Percentiles rank a stretch among this genome's conserved stretches.
These are phyloP conservation scores for Xerus inauris DNA, from an alignment of 2,113 vertebrate species.

Conservation along the genomic window DNA sequence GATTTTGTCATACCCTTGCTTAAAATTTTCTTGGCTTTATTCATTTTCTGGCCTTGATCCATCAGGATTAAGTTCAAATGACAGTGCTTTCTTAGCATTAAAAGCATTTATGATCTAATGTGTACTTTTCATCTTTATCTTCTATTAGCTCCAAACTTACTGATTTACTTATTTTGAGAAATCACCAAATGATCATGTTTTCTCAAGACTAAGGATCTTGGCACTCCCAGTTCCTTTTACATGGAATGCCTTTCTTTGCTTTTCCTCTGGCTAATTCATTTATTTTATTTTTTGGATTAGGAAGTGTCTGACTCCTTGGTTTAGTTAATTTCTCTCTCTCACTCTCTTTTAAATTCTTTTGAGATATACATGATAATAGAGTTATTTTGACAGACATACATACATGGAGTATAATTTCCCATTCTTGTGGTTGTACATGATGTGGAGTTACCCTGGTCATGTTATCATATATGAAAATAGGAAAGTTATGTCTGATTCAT, in stretches of 20 bases:
- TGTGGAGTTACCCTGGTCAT: too few species aligned
- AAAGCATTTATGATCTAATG: background rate
- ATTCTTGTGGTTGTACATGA: too few species aligned
- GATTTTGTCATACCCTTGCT: background rate
- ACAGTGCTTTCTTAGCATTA: background rate
- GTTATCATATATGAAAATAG: too few species aligned
- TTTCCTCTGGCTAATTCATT: background rate
- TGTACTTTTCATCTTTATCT: background rate
- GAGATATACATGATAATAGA: too few species aligned
- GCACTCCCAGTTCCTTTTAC: background rate
- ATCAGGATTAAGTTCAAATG: slow-evolving; percentile 24
- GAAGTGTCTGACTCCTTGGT: background rate
- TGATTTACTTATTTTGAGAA: slow-evolving; percentile 29
- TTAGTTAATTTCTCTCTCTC: background rate
- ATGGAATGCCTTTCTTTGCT: background rate
- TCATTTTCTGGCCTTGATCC: slow-evolving; percentile 9
- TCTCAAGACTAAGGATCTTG: background rate
- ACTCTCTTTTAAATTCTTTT: background rate
- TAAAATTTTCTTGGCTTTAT: slow-evolving; percentile 3
- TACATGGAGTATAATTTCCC: too few species aligned
- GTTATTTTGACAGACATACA: too few species aligned
- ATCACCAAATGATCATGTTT: background rate
- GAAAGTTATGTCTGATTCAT: too few species aligned
- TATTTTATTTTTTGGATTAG: slow-evolving; percentile 13
- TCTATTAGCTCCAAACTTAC: background rate